Conservation (phyloP, 2,113 vertebrate genomes). For the Sinosuthora webbiana region DNA sequence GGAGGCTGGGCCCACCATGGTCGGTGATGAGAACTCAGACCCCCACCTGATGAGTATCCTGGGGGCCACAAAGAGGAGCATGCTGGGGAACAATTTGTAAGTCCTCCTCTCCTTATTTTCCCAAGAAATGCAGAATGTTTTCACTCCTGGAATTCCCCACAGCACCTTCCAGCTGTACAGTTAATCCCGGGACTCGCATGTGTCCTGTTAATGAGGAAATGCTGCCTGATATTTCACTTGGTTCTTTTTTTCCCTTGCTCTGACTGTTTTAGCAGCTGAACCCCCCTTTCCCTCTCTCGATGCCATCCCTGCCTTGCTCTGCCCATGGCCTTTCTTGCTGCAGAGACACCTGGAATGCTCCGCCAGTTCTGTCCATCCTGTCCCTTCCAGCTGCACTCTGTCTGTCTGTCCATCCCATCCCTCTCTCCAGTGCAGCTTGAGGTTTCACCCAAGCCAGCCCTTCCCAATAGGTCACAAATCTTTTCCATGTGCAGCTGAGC, state of each 20-base stretch:
- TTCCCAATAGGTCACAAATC: background rate
- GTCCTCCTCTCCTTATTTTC: constrained; percentile 24
- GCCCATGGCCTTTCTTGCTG: background rate
- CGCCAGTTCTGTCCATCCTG: background rate
- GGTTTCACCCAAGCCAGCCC: background rate
- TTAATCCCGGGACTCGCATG: fast-evolving
- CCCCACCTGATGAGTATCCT: constrained; percentile 86
- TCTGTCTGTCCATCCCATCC: background rate
- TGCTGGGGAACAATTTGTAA: constrained; percentile 97
- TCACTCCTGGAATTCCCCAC: background rate
- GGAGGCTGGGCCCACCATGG: constrained; percentile 93
- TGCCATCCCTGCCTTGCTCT: background rate
- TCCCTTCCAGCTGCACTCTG: background rate
- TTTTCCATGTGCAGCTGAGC: background rate
- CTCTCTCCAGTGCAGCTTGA: fast-evolving
- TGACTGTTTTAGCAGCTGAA: background rate
- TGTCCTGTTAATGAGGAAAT: background rate
- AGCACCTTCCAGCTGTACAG: background rate
- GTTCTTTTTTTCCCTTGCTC: background rate
- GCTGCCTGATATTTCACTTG: background rate
- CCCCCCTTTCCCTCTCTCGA: fast-evolving
- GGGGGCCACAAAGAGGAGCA: constrained; percentile 86
- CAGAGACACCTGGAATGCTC: fast-evolving
- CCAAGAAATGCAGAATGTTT: fast-evolving
- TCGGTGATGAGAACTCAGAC: constrained; percentile 91